Evolutionary conservation across 2,113 vertebrate genomes (phyloP).

Genomic region (Paralichthys olivaceus): DNA sequence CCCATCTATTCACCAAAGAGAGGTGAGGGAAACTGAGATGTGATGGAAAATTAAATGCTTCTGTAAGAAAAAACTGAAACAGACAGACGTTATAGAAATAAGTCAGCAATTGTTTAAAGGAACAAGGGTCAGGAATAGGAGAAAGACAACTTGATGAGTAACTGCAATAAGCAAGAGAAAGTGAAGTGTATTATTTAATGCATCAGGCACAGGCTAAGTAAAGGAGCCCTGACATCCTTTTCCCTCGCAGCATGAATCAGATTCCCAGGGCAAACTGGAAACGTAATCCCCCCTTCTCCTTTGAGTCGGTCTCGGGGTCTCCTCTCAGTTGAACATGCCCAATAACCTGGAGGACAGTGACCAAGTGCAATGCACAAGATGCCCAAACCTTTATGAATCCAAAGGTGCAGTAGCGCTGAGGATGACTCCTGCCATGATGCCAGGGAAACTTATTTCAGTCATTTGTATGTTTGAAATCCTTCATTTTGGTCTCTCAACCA

Average conservation of each 20-base stretch:
- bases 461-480: no score
- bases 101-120: not conserved
- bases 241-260: not conserved
- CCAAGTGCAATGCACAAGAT: no score
- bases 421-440: no score
- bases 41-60: conserved; percentile 10
- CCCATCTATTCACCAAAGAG: conserved; percentile 12
- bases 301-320: not conserved
- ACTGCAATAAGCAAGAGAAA: not conserved
- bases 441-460: no score
- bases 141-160: no score
- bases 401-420: no score
- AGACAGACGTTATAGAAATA: not conserved
- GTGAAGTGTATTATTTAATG: no score
- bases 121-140: not conserved
- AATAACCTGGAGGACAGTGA: not conserved
- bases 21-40: conserved; percentile 20
- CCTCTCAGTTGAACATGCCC: not conserved
- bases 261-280: not conserved
- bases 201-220: not conserved
- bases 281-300: not conserved
- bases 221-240: not conserved
- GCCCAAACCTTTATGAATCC: no score
- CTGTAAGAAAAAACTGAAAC: not conserved
- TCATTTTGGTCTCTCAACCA: no score